Conservation (phyloP, 2,113 vertebrate genomes). For the Corvus cornix region DNA sequence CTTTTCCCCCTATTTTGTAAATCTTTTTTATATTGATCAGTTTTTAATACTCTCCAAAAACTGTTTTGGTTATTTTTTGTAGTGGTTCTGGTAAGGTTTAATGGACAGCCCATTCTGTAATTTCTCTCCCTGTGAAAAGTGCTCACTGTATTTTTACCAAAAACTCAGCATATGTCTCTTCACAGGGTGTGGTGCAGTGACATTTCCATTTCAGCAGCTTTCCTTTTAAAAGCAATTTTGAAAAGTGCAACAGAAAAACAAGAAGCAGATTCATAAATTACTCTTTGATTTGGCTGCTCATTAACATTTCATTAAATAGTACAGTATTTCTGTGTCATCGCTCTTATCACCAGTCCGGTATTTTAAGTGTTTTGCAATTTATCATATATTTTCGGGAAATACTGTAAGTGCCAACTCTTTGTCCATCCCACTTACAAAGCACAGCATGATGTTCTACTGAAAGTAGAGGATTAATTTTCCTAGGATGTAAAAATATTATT, state of each 20-base stretch:
- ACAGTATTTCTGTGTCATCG: background rate
- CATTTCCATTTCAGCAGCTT: background rate
- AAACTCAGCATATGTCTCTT: background rate
- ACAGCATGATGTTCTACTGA: background rate
- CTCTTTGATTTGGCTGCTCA: background rate
- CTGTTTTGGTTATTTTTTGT: background rate
- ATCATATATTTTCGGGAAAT: background rate
- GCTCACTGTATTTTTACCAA: background rate
- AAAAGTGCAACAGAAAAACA: background rate
- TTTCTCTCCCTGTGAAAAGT: background rate
- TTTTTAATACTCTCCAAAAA: background rate
- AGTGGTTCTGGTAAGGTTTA: background rate
- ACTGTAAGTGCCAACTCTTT: background rate
- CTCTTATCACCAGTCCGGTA: background rate
- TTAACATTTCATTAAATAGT: background rate
- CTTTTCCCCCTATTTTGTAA: background rate
- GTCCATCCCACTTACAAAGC: background rate
- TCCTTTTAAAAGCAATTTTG: background rate
- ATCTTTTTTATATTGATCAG: background rate
- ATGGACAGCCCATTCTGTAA: accelerated
- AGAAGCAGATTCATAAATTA: background rate
- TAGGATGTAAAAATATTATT: background rate
- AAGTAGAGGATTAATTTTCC: background rate
- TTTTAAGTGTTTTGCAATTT: background rate
- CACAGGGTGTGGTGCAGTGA: background rate